A percentile compares a stretch with the other conserved stretches of the same genome.
Conservation (phyloP, 1,140 invertebrate genomes). For the Metopolophium dirhodum region DNA sequence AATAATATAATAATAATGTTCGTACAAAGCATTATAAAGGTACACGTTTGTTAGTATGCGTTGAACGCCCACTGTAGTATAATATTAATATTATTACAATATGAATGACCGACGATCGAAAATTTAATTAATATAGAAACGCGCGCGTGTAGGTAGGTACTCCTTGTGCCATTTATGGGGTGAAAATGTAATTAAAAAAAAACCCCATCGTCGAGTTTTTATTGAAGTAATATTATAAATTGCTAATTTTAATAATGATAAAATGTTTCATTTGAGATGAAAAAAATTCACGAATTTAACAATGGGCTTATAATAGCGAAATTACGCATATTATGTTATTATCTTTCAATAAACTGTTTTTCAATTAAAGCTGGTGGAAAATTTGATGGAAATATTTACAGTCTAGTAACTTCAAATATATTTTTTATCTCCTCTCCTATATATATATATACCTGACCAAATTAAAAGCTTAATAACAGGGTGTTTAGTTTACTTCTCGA, state of each 20-base stretch:
- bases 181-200: background rate
- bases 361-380: background rate
- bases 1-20: background rate
- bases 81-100: background rate
- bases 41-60: background rate
- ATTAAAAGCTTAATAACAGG: background rate
- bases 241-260: background rate
- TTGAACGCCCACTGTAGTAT: background rate
- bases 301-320: background rate
- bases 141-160: background rate
- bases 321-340: background rate
- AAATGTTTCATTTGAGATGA: background rate
- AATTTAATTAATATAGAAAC: background rate
- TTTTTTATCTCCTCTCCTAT: background rate
- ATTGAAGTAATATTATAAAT: conserved; percentile 14
- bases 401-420: background rate
- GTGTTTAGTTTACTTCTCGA: background rate
- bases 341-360: conserved; percentile 2
- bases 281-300: background rate
- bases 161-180: background rate
- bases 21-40: background rate
- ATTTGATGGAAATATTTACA: background rate
- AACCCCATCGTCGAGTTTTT: background rate
- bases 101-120: background rate
- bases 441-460: background rate